Conservation (phyloP, 2,888 invertebrate genomes). For the Stenurella melanura region DNA sequence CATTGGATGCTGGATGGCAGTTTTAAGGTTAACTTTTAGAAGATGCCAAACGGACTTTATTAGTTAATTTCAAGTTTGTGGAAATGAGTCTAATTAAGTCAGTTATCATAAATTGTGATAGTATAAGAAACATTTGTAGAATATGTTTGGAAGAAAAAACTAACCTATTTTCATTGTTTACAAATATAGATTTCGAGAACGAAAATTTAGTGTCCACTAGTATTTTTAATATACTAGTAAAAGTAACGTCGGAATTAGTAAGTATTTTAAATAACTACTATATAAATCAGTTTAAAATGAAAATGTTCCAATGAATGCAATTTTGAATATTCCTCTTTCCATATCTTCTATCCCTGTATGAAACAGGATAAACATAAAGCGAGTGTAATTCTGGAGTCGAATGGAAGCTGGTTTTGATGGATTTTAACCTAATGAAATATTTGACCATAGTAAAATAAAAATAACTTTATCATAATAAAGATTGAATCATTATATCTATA, state of each 20-base stretch:
- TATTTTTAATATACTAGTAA: constrained; percentile 55
- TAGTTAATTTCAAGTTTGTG: not conserved
- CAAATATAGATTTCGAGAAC: constrained; percentile 55
- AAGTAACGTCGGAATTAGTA: constrained; percentile 56
- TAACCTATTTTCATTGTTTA: constrained; percentile 54
- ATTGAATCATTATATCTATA: too few species aligned
- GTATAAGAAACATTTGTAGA: constrained; percentile 57
- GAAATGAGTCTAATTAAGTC: not conserved
- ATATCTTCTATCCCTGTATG: too few species aligned
- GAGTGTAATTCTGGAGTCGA: too few species aligned
- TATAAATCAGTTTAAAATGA: not conserved
- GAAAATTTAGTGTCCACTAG: constrained; percentile 50
- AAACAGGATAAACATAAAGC: too few species aligned
- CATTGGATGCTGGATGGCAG: too few species aligned
- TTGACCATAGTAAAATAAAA: too few species aligned
- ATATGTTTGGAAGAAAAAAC: constrained; percentile 59
- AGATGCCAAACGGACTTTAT: not conserved
- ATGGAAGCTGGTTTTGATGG: too few species aligned
- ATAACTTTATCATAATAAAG: too few species aligned
- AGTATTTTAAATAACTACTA: constrained; percentile 28
- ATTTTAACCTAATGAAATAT: too few species aligned
- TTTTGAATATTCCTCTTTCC: too few species aligned
- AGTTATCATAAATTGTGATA: constrained; percentile 6
- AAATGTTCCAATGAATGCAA: too few species aligned
- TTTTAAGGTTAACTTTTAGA: too few species aligned